These are phyloP conservation scores for Aphidius ervi DNA, from an alignment of 1,140 invertebrate genomes.

Conservation along the genomic window DNA sequence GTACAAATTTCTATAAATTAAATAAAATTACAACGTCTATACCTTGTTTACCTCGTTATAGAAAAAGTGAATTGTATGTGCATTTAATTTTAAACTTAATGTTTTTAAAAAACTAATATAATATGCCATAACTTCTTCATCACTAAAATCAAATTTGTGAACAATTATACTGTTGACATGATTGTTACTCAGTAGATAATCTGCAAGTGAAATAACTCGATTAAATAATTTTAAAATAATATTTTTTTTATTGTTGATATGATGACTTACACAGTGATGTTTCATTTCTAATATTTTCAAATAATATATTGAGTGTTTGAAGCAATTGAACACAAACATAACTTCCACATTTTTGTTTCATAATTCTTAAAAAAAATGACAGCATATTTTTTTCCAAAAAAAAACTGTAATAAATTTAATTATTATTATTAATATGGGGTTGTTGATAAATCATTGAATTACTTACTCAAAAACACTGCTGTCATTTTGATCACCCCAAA, in stretches of 20 bases:
- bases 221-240: conserved; percentile 5
- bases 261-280: conserved; percentile 91
- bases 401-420: conserved; percentile 68
- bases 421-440: not conserved
- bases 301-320: conserved; percentile 97
- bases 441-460: not conserved
- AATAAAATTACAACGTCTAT: conserved; percentile 28
- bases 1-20: conserved; percentile 19
- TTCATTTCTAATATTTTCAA: conserved; percentile 98
- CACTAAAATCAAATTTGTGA: conserved; percentile 99
- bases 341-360: conserved; percentile 95
- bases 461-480: conserved; percentile 98
- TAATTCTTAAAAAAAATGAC: conserved; percentile 94
- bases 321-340: conserved; percentile 97
- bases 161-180: conserved; percentile 99
- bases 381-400: conserved; percentile 99
- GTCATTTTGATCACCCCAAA: conserved; percentile 99
- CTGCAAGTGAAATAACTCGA: conserved; percentile 59
- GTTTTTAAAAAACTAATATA: conserved; percentile 99
- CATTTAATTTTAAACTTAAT: conserved; percentile 95
- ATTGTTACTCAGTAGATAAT: conserved; percentile 99
- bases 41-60: conserved; percentile 89
- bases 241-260: conserved; percentile 6
- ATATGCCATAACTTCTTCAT: conserved; percentile 99
- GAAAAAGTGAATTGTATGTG: conserved; percentile 98